These are phyloP conservation scores for Tor tambroides DNA, from an alignment of 2,113 vertebrate genomes.

Conservation along the genomic window DNA sequence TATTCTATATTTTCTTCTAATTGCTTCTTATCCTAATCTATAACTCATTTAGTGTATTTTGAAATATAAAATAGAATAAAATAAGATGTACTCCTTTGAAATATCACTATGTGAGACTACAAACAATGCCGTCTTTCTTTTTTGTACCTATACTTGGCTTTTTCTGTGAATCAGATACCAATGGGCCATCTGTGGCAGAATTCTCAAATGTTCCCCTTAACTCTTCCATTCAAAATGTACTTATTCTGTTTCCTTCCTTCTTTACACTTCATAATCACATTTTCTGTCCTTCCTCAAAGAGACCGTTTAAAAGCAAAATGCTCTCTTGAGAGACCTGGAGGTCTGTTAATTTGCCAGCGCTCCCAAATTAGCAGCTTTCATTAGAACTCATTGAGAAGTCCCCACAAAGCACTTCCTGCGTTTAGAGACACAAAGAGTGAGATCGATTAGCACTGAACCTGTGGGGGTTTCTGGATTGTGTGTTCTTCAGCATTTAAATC, in stretches of 20 bases:
- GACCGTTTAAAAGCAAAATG: constrained; percentile 53
- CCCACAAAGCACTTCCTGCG: constrained; percentile 66
- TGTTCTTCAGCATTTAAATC: constrained; percentile 17
- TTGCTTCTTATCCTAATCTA: neutral
- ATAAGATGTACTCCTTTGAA: neutral
- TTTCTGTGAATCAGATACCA: constrained; percentile 11
- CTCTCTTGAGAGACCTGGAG: constrained; percentile 63
- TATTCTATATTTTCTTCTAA: neutral
- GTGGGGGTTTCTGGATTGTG: constrained; percentile 42
- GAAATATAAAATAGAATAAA: neutral
- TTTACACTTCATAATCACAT: constrained; percentile 32
- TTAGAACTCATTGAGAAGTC: constrained; percentile 66
- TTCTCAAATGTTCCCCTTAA: constrained; percentile 26
- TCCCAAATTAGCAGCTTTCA: constrained; percentile 67
- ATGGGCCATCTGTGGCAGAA: neutral
- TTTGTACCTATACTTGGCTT: neutral
- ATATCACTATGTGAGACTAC: neutral
- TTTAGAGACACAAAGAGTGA: constrained; percentile 58
- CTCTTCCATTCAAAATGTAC: constrained; percentile 24
- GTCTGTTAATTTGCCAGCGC: constrained; percentile 60
- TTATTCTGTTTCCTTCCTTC: constrained; percentile 24
- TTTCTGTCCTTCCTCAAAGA: constrained; percentile 57
- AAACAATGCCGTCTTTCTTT: neutral
- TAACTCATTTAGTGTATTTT: neutral
- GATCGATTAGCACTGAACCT: constrained; percentile 50